Base-by-base conservation (phyloP, 2,797 vertebrate species). In the Sebastes hopkinsi region DNA sequence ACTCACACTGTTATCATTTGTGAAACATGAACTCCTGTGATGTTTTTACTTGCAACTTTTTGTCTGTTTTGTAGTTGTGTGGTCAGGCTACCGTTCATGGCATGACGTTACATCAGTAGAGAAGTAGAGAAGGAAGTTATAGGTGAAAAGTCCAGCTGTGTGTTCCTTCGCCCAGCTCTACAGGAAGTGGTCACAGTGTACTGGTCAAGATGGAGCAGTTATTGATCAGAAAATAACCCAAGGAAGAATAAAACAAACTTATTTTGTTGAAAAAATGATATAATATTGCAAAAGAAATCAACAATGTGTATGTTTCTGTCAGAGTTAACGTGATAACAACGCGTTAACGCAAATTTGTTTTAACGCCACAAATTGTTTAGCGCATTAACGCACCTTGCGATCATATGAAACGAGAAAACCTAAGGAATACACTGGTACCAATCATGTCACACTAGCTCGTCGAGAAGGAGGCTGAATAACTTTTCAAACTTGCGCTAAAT, bases 401-500 rank as follows among this genome's bases (percentile, higher is more conserved):
- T 14, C 13, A 38, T 38, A 38, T 38, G 13, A 42, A 42, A 42
- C 38, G 0, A 6, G 0, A 42, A 42, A 6, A 42, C 38, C 38
- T 14, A 42, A 42, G 0, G 13, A 42, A 16, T 42, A 13, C 38
- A 6, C 0, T 0, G 38, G 38, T 42, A 42, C 38, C 0, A 42
- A 42, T 0, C 38, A 14, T 42, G 13, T 42, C 38, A 42, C 0
- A 42, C 38, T 1, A 42, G 38, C 38, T 42, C 0, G 2, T 42
- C 2, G 2, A 42, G 13, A 42, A 42, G 38, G 38, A 14, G 13
- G 38, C 13, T 42, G 0, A 14, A 42, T 42, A 42, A 42, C 13
- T 0, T 0, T 42, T 2, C 38, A 42, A 42, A 0, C 38, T 42
- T 42, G 5, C 38, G 5, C 38, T 42, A 14, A 42, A 1, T 42